A percentile compares a stretch with the other conserved stretches of the same genome.
Evolutionary conservation across 2,113 vertebrate genomes (phyloP).

Genomic region (Daubentonia madagascariensis): DNA sequence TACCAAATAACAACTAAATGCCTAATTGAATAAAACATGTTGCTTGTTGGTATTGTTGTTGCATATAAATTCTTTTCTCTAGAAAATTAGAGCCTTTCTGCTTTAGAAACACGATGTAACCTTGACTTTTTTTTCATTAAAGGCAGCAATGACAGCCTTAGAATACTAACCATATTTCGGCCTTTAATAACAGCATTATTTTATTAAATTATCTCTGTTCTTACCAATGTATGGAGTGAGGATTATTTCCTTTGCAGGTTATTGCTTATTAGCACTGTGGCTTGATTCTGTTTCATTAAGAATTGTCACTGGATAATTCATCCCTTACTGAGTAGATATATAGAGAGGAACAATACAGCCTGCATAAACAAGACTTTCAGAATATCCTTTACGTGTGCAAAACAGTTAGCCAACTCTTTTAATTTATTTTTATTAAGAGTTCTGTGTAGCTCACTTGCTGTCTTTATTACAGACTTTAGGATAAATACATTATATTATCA

Average conservation of each 20-base stretch:
- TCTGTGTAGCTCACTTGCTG: background rate
- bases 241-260: background rate
- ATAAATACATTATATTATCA: conserved; percentile 51
- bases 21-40: background rate
- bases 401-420: background rate
- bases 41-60: background rate
- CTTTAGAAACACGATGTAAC: background rate
- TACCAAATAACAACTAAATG: background rate
- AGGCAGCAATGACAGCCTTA: background rate
- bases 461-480: conserved; percentile 44
- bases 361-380: background rate
- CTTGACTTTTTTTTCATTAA: background rate
- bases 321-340: background rate
- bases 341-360: background rate
- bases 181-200: background rate
- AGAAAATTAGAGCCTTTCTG: background rate
- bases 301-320: background rate
- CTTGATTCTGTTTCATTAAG: background rate
- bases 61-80: background rate
- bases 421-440: background rate
- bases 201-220: background rate
- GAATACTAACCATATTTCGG: background rate
- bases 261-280: background rate
- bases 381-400: background rate
- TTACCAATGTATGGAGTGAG: background rate